phyloP scores from a whole-genome alignment of 2,888 invertebrate species.

The Apotomis betuletana region DNA sequence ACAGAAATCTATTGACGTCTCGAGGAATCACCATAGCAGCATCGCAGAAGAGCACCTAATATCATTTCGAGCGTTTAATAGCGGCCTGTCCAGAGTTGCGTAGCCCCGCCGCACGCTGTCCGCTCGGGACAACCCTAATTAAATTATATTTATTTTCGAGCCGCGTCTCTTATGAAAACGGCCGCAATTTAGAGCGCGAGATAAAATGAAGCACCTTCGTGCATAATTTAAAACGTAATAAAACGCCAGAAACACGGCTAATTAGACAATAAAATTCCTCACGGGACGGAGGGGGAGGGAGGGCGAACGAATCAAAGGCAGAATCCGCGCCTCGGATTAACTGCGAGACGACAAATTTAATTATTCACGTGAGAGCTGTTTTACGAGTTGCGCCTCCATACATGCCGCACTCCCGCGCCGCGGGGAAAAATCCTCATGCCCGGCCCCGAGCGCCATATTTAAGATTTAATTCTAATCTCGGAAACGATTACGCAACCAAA shows the following conservation, averaged over 20 bases:
- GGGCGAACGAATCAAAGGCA: slow-evolving; percentile 47
- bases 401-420: neutral
- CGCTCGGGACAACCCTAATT: slow-evolving; percentile 51
- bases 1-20: too few species aligned
- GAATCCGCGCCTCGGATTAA: slow-evolving; percentile 45
- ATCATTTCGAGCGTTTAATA: neutral
- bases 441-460: slow-evolving; percentile 6
- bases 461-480: slow-evolving; percentile 5
- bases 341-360: slow-evolving; percentile 42
- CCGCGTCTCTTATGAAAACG: slow-evolving; percentile 64
- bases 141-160: slow-evolving; percentile 69
- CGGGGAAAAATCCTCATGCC: slow-evolving; percentile 14
- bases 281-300: slow-evolving; percentile 32
- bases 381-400: neutral
- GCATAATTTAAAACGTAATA: slow-evolving; percentile 72
- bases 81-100: neutral
- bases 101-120: neutral
- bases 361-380: slow-evolving; percentile 39
- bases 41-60: neutral
- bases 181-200: slow-evolving; percentile 57
- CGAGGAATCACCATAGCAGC: neutral
- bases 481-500: slow-evolving; percentile 1
- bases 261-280: slow-evolving; percentile 64
- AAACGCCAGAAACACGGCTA: slow-evolving; percentile 67
- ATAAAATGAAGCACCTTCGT: slow-evolving; percentile 63